Base-by-base conservation (phyloP, 2,113 vertebrate genomes). In the Okapia johnstoni region DNA sequence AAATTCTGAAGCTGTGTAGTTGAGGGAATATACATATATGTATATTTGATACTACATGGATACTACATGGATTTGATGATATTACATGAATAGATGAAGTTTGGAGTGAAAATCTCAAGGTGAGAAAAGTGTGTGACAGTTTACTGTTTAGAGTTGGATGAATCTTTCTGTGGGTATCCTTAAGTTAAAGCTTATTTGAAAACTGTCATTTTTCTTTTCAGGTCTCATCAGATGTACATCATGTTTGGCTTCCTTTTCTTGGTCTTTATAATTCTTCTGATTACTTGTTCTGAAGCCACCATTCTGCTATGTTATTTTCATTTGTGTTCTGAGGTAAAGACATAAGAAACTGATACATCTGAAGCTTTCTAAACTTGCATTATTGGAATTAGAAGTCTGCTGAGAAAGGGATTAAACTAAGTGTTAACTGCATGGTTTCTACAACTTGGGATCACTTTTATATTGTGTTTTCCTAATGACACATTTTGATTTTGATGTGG, bases 181-280 rank as follows among this genome's bases (percentile, higher is more conserved):
- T 86, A 43, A 81, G 50, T 58, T 90, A 30, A 85, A 94, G 10
- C 66, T 90, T 33, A 83, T 55, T 46, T 61, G 52, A 77, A 92
- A 98, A 77, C 84, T 92, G 1, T 87, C 63, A 5, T 85, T 95
- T 96, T 96, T 92, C 8, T 98, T 98, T 97, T 98, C 98, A 99
- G 99, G 99, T 99, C 99, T 97, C 99, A 99, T 98, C 99, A 99
- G 98, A 99, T 99, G 99, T 99, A 99, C 98, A 99, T 99, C 98
- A 99, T 99, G 99, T 99, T 99, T 97, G 99, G 99, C 28, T 99
- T 99, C 98, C 98, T 99, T 66, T 99, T 99, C 98, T 98, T 99
- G 97, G 99, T 99, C 96, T 99, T 99, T 98, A 99, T 99, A 96
- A 99, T 99, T 96, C 98, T 99, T 48, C 98, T 99, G 93, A 99